phyloP scores from a whole-genome alignment of 2,888 invertebrate species.

The Tiphia femorata region DNA sequence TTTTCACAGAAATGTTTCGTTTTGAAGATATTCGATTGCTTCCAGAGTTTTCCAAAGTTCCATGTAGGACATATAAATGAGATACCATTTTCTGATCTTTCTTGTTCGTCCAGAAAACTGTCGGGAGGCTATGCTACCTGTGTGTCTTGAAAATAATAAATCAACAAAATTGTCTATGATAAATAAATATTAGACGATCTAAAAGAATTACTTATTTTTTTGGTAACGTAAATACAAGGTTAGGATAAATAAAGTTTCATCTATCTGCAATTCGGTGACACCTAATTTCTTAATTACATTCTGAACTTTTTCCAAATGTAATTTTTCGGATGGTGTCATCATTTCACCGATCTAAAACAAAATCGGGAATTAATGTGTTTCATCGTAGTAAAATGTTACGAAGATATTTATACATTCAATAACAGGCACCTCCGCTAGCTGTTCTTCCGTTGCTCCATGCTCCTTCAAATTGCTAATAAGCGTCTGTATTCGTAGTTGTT shows the following conservation, averaged over 20 bases:
- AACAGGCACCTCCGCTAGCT: constrained; percentile 82
- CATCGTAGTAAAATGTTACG: neutral
- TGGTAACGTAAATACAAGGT: constrained; percentile 80
- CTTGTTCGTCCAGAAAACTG: no score
- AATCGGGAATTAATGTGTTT: neutral
- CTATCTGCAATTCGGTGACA: constrained; percentile 83
- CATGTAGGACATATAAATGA: no score
- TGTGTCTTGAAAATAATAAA: no score
- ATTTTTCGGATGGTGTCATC: constrained; percentile 86
- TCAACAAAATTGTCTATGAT: no score
- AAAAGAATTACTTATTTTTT: constrained; percentile 45
- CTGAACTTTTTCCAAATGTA: constrained; percentile 81
- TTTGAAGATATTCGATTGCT: no score
- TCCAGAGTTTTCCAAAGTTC: no score
- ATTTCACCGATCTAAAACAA: constrained; percentile 82
- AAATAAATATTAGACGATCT: no score
- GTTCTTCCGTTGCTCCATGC: constrained; percentile 82
- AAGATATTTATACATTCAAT: neutral
- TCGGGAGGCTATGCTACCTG: no score
- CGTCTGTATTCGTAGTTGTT: constrained; percentile 87
- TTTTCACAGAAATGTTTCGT: no score
- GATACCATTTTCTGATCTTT: no score
- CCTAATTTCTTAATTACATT: constrained; percentile 82
- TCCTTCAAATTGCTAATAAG: constrained; percentile 84
- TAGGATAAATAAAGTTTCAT: constrained; percentile 85